A percentile compares a stretch with the other conserved stretches of the same genome.
Conservation (phyloP, 2,797 vertebrate species). For the Tympanoctomys barrerae region DNA sequence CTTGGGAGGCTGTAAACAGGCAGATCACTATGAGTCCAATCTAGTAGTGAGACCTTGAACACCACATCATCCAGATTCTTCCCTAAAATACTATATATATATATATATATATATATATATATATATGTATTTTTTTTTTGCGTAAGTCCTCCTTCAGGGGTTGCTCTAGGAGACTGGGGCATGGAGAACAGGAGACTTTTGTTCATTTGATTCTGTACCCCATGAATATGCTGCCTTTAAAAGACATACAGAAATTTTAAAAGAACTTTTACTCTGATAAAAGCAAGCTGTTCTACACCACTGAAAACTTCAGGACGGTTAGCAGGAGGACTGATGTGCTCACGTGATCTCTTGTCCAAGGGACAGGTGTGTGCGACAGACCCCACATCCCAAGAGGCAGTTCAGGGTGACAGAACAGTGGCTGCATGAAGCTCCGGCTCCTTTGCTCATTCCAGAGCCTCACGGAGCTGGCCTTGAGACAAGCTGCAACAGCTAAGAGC, state of each 20-base stretch:
- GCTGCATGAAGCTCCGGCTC: not conserved
- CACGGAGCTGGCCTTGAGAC: not conserved
- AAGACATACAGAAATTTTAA: not conserved
- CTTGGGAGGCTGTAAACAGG: too few species aligned
- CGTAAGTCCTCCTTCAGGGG: not conserved
- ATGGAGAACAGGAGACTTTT: not conserved
- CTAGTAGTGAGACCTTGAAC: too few species aligned
- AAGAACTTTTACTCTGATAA: not conserved
- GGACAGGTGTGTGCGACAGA: not conserved
- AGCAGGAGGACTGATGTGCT: not conserved
- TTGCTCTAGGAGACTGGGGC: not conserved
- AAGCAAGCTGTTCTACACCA: not conserved
- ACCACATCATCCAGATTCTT: too few species aligned
- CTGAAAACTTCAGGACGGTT: not conserved
- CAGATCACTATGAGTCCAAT: too few species aligned
- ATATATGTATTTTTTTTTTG: too few species aligned
- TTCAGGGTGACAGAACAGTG: fast-evolving
- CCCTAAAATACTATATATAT: too few species aligned
- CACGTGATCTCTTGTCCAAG: not conserved
- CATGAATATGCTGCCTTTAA: not conserved
- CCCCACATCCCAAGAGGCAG: not conserved
- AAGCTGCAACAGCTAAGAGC: not conserved
- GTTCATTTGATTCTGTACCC: not conserved
- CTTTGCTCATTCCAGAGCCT: not conserved
- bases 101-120: too few species aligned